Evolutionary conservation across 2,113 vertebrate species (phyloP).

Genomic region (Oophaga pumilio): DNA sequence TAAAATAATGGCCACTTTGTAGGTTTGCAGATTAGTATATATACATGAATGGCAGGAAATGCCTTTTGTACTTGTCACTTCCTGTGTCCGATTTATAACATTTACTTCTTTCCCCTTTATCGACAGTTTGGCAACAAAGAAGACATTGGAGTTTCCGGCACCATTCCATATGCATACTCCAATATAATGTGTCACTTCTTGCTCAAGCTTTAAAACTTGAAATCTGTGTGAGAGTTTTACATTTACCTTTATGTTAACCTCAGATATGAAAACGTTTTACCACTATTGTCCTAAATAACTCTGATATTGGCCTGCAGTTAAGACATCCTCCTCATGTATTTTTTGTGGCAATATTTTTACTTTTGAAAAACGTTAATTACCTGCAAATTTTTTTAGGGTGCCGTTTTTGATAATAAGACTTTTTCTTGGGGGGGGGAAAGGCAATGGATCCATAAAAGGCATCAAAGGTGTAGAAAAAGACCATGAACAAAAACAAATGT

Average conservation of each 20-base stretch:
- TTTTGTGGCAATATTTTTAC: too few relatives aligned
- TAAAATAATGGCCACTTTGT: not conserved
- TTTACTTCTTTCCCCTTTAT: conserved; percentile 17
- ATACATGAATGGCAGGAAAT: conserved; percentile 7
- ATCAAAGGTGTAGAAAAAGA: too few relatives aligned
- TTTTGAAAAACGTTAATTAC: too few relatives aligned
- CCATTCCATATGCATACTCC: not conserved
- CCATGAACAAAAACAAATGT: too few relatives aligned
- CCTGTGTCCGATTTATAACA: not conserved
- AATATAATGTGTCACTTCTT: not conserved
- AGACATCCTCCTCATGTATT: too few relatives aligned
- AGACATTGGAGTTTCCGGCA: not conserved
- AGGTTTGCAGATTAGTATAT: not conserved
- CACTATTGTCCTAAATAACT: not conserved
- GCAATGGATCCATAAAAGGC: too few relatives aligned
- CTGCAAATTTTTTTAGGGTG: too few relatives aligned
- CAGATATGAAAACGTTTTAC: not conserved
- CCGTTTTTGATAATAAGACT: too few relatives aligned
- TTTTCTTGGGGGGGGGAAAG: too few relatives aligned
- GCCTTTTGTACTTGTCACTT: not conserved
- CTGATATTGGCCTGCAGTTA: too few relatives aligned
- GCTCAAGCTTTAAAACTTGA: not conserved
- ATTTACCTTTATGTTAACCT: not conserved
- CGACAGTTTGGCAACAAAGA: not conserved
- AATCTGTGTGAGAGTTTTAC: not conserved